These are phyloP conservation scores for Steatornis caripensis DNA, from an alignment of 2,113 vertebrate genomes.

Conservation along the genomic window DNA sequence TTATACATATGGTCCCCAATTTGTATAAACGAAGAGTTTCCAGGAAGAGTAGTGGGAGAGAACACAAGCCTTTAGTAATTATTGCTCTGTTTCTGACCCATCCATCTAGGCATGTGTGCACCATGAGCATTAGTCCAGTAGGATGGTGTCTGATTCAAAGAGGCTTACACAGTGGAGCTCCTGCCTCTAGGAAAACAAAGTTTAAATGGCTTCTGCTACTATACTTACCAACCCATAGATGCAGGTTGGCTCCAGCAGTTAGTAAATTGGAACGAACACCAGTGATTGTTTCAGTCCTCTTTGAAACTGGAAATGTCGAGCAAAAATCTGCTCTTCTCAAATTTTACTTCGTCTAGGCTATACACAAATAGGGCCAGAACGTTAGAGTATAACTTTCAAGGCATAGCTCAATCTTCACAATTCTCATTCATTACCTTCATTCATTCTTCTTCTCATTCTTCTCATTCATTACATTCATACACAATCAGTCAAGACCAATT, in stretches of 20 bases:
- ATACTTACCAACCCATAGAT: not conserved
- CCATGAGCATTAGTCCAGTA: not conserved
- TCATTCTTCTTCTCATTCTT: too few relatives aligned
- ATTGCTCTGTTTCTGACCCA: not conserved
- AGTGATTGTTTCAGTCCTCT: not conserved
- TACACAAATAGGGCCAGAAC: not conserved
- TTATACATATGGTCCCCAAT: not conserved
- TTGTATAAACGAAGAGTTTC: not conserved
- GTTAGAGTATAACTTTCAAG: not conserved
- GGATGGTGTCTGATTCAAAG: not conserved
- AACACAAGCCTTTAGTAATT: not conserved
- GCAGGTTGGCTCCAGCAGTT: not conserved
- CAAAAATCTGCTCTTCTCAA: not conserved
- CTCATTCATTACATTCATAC: not conserved
- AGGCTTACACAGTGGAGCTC: not conserved
- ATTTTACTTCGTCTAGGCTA: not conserved
- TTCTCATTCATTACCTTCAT: not conserved
- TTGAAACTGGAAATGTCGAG: not conserved
- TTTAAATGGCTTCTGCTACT: not conserved
- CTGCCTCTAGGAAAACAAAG: not conserved
- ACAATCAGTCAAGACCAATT: not conserved
- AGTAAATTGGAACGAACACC: not conserved
- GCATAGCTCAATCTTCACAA: not conserved
- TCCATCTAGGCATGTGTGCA: not conserved
- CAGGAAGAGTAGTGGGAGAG: not conserved